These are phyloP conservation scores for Pterocles burchelli DNA, from an alignment of 2,113 vertebrate species.

Conservation along the genomic window DNA sequence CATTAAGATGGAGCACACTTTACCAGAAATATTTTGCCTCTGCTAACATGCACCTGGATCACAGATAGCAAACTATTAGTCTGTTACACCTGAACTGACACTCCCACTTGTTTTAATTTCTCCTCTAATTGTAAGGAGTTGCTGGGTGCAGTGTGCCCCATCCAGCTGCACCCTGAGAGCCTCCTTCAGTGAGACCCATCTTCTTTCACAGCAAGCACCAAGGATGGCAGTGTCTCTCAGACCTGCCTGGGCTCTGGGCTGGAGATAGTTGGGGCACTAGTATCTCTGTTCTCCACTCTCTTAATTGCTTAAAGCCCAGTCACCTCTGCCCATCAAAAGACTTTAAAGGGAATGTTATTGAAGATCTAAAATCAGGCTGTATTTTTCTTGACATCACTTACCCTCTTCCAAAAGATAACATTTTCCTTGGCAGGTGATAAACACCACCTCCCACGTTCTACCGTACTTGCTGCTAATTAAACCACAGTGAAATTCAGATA, in stretches of 20 bases:
- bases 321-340: background rate
- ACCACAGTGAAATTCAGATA: slow-evolving; percentile 39
- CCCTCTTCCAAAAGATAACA: background rate
- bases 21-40: background rate
- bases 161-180: background rate
- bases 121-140: background rate
- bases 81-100: background rate
- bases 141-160: background rate
- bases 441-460: slow-evolving; percentile 5
- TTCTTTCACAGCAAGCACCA: background rate
- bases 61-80: background rate
- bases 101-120: background rate
- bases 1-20: background rate
- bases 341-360: background rate
- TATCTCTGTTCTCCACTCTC: background rate
- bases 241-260: background rate
- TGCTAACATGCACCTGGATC: background rate
- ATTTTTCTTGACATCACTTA: background rate
- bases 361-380: background rate
- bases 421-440: slow-evolving; percentile 33
- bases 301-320: background rate
- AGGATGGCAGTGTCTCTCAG: background rate
- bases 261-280: fast-evolving
- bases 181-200: background rate
- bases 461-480: slow-evolving; percentile 27